Percentiles rank a stretch among this genome's conserved stretches.
phyloP scores from a whole-genome alignment of 2,113 vertebrate species.

The Tinamus guttatus region DNA sequence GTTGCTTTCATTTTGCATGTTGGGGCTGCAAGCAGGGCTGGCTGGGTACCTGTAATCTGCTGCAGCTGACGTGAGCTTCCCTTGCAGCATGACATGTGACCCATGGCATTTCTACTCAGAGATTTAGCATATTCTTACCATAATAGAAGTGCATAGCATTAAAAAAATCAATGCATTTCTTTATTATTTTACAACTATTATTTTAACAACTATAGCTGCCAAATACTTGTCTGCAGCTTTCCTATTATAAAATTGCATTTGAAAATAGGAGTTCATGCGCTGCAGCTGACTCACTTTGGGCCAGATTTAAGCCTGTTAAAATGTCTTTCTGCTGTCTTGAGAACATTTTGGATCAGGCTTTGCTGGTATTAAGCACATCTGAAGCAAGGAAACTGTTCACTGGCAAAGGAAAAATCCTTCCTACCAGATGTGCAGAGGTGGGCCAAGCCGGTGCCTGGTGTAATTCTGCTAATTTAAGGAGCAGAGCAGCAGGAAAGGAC shows the following conservation, averaged over 20 bases:
- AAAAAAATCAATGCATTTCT: background rate
- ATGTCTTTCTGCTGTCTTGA: background rate
- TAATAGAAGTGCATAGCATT: background rate
- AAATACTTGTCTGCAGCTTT: background rate
- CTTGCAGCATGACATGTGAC: background rate
- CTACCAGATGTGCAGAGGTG: background rate
- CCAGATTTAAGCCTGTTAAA: background rate
- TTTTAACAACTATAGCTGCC: background rate
- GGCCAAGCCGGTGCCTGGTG: background rate
- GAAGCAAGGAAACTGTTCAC: background rate
- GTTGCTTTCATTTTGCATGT: background rate
- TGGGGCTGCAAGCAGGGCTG: background rate
- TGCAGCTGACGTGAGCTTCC: background rate
- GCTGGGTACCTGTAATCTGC: background rate
- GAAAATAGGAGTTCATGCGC: background rate
- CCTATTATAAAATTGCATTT: background rate
- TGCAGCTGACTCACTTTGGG: background rate
- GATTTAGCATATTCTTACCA: background rate
- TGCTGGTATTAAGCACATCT: background rate
- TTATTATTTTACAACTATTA: background rate
- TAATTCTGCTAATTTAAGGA: background rate
- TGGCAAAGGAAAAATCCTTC: background rate
- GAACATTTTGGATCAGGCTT: background rate
- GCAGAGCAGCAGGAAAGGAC: background rate
- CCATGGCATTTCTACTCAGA: background rate